phyloP scores from a whole-genome alignment of 2,888 invertebrate species.

The Prosapia bicincta region DNA sequence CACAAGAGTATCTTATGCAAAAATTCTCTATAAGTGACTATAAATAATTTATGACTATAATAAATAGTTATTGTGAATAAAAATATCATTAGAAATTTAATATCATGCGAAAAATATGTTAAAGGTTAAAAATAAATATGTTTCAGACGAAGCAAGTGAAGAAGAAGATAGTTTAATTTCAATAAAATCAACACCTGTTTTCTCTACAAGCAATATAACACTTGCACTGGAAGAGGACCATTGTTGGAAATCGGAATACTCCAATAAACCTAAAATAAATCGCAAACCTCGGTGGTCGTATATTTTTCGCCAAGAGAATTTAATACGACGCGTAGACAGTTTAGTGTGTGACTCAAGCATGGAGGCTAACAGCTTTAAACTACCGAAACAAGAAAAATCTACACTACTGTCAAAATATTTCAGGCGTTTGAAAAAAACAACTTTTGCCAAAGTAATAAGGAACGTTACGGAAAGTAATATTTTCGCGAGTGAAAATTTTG shows the following conservation, averaged over 20 bases:
- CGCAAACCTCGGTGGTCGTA: neutral
- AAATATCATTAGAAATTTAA: too few relatives aligned
- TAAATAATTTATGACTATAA: too few relatives aligned
- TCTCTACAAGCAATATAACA: neutral
- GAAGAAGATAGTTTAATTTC: neutral
- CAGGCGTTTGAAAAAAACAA: neutral
- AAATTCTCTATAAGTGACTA: too few relatives aligned
- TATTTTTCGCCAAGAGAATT: neutral
- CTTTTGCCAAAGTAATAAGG: neutral
- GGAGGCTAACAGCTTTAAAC: neutral
- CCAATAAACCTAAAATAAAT: too few relatives aligned
- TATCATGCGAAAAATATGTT: too few relatives aligned
- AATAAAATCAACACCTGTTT: neutral
- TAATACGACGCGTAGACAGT: neutral
- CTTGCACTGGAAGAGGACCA: neutral
- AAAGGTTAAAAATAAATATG: too few relatives aligned
- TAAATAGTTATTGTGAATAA: too few relatives aligned
- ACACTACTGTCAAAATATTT: neutral
- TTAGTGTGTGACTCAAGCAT: neutral
- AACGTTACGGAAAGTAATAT: neutral
- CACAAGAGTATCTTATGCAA: too few relatives aligned
- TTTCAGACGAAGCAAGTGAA: neutral
- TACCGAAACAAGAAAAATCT: neutral
- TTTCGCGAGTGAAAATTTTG: neutral
- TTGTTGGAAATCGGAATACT: neutral